phyloP scores from a whole-genome alignment of 2,797 vertebrate genomes.

The Spinus pinus region DNA sequence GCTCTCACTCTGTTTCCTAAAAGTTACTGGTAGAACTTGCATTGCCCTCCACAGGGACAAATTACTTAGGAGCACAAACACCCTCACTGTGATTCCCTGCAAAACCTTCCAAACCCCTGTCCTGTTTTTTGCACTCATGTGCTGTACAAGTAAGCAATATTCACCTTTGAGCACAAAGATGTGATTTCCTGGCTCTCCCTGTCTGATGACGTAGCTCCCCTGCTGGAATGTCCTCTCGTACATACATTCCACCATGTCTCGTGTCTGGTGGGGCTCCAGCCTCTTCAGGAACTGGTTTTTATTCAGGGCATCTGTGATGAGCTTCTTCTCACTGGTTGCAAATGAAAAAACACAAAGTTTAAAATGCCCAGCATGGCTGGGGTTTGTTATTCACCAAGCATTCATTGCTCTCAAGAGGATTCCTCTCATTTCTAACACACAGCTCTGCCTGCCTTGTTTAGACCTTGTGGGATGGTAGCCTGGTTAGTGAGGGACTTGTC shows the following conservation, averaged over 20 bases:
- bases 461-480: background rate
- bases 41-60: background rate
- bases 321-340: slow-evolving; percentile 85
- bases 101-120: background rate
- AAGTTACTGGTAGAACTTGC: background rate
- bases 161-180: slow-evolving; percentile 92
- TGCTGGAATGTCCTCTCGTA: slow-evolving; percentile 87
- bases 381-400: background rate
- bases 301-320: slow-evolving; percentile 87
- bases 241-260: slow-evolving; percentile 95
- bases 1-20: background rate
- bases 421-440: background rate
- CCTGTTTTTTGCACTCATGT: background rate
- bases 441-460: background rate
- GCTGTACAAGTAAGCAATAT: background rate
- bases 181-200: slow-evolving; percentile 89
- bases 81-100: background rate
- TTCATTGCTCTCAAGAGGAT: background rate
- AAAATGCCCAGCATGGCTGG: background rate
- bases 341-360: background rate
- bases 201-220: slow-evolving; percentile 86
- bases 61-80: background rate
- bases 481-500: background rate
- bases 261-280: slow-evolving; percentile 88
- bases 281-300: slow-evolving; percentile 92